A percentile compares a stretch with the other conserved stretches of the same genome.
Conservation (phyloP, 2,797 vertebrate genomes). For the Coranthus polyacanthus region DNA sequence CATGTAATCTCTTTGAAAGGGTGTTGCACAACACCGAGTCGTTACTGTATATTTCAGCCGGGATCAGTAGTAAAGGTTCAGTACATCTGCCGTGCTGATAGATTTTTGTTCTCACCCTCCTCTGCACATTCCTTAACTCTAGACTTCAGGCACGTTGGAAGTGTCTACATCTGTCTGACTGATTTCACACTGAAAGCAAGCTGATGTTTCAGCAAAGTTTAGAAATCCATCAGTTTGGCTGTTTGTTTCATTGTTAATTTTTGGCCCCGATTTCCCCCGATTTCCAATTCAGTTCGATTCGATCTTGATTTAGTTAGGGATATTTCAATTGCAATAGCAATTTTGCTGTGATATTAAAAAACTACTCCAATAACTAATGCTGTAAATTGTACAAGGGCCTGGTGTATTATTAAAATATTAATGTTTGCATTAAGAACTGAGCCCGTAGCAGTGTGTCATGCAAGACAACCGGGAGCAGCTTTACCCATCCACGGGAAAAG, state of each 20-base stretch:
- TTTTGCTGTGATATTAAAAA: background rate
- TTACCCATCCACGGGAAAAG: too few species aligned
- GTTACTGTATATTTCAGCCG: conserved; percentile 39
- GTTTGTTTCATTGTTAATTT: background rate
- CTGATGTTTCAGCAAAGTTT: conserved; percentile 37
- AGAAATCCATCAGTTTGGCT: background rate
- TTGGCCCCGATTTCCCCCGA: too few species aligned
- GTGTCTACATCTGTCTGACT: conserved; percentile 86
- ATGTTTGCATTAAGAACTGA: too few species aligned
- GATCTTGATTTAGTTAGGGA: too few species aligned
- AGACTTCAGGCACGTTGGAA: conserved; percentile 84
- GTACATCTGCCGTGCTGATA: conserved; percentile 33
- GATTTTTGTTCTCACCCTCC: conserved; percentile 20
- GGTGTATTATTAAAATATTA: too few species aligned
- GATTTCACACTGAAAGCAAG: conserved; percentile 79
- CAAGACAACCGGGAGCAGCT: too few species aligned
- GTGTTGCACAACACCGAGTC: conserved; percentile 29
- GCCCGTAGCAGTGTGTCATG: too few species aligned
- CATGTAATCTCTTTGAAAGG: conserved; percentile 35
- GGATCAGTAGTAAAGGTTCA: conserved; percentile 22
- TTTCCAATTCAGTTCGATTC: too few species aligned
- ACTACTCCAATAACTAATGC: too few species aligned
- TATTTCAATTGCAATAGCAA: background rate
- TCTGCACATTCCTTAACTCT: conserved; percentile 70
- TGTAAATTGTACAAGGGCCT: too few species aligned